phyloP scores from a whole-genome alignment of 2,113 vertebrate species.

The Fukomys damarensis region DNA sequence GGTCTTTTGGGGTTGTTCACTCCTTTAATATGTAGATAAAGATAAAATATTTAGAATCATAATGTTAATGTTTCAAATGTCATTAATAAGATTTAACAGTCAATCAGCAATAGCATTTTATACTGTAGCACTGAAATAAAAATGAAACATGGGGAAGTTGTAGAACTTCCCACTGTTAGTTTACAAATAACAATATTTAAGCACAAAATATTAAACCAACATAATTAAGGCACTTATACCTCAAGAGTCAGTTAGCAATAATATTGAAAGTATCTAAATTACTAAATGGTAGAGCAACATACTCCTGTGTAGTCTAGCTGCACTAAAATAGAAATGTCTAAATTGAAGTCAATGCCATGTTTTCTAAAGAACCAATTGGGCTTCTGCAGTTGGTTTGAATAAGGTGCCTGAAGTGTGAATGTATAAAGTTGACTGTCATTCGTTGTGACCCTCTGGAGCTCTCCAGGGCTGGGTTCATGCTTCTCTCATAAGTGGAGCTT shows the following conservation, averaged over 20 bases:
- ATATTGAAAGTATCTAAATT: constrained; percentile 80
- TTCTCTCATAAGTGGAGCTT: constrained; percentile 31
- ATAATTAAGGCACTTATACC: constrained; percentile 80
- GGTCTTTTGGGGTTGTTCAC: constrained; percentile 37
- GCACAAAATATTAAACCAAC: constrained; percentile 79
- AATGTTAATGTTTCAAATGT: constrained; percentile 53
- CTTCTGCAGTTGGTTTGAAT: constrained; percentile 64
- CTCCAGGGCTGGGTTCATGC: constrained; percentile 41
- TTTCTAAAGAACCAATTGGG: constrained; percentile 69
- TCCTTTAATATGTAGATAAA: constrained; percentile 46
- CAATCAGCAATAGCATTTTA: constrained; percentile 45
- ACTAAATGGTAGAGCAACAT: constrained; percentile 77
- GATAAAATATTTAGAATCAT: constrained; percentile 57
- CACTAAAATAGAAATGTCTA: constrained; percentile 71
- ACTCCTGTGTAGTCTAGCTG: constrained; percentile 59
- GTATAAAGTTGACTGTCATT: constrained; percentile 55
- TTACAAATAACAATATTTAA: constrained; percentile 83
- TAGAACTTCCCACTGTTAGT: constrained; percentile 77
- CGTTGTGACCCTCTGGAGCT: constrained; percentile 23
- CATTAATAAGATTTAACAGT: constrained; percentile 65
- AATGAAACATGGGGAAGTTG: constrained; percentile 69
- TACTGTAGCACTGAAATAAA: constrained; percentile 61
- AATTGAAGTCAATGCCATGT: constrained; percentile 62
- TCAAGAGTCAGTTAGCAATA: constrained; percentile 81
- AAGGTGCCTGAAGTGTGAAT: constrained; percentile 62